Evolutionary conservation across 2,797 vertebrate genomes (phyloP).

Genomic region (Florisuga fusca): DNA sequence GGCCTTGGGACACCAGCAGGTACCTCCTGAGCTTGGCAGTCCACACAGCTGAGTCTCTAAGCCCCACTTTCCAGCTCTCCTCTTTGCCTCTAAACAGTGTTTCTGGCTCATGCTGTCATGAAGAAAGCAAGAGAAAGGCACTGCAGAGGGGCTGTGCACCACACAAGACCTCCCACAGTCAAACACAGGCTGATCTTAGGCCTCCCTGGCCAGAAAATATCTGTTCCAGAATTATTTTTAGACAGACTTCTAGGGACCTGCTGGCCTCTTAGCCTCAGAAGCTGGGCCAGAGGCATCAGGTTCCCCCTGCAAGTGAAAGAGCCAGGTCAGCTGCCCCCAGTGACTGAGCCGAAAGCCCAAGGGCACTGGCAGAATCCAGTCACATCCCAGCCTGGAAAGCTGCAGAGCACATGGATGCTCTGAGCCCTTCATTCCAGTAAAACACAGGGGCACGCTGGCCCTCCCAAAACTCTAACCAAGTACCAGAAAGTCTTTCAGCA

Average conservation of each 20-base stretch:
- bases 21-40: not conserved
- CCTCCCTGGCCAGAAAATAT: slow-evolving; percentile 24
- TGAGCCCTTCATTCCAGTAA: not conserved
- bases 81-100: not conserved
- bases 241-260: not conserved
- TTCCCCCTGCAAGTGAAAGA: slow-evolving; percentile 14
- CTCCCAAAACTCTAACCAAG: not conserved
- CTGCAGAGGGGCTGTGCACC: not conserved
- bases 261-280: not conserved
- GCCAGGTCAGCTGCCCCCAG: not conserved
- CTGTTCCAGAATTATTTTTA: slow-evolving; percentile 60
- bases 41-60: not conserved
- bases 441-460: accelerated
- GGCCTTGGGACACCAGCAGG: not conserved
- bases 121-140: not conserved
- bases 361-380: not conserved
- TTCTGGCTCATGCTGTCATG: not conserved
- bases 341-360: not conserved
- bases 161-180: not conserved
- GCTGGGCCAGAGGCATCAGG: not conserved
- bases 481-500: not conserved
- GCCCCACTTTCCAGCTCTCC: not conserved
- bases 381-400: not conserved
- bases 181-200: slow-evolving; percentile 48
- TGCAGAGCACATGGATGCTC: not conserved